Conservation (phyloP, 2,113 vertebrate genomes). For the Rhinogobius similis region DNA sequence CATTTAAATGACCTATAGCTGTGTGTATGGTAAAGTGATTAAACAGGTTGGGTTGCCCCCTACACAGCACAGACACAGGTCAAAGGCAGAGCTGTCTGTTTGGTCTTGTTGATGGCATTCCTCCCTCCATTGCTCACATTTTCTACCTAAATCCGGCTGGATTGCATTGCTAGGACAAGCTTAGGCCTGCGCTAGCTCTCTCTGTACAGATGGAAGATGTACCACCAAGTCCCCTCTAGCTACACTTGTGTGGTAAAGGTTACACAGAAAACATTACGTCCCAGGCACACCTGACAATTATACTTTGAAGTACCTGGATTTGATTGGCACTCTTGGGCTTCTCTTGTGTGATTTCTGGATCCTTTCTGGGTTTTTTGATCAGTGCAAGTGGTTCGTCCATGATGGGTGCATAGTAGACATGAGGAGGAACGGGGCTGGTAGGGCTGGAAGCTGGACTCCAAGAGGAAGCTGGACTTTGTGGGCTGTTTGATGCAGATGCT, state of each 20-base stretch:
- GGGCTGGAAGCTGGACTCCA: slow-evolving; percentile 75
- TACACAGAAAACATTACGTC: slow-evolving; percentile 35
- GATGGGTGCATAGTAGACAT: slow-evolving; percentile 70
- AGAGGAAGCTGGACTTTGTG: slow-evolving; percentile 70
- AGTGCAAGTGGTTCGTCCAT: slow-evolving; percentile 81
- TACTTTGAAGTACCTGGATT: slow-evolving; percentile 68
- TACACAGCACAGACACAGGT: slow-evolving; percentile 55
- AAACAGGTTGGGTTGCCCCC: slow-evolving; percentile 56
- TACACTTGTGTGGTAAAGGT: slow-evolving; percentile 22
- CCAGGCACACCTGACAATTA: not conserved
- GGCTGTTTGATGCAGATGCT: slow-evolving; percentile 44
- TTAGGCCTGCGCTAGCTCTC: slow-evolving; percentile 60
- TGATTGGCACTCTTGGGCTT: slow-evolving; percentile 58
- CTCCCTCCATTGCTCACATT: slow-evolving; percentile 78
- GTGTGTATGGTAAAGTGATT: slow-evolving; percentile 30
- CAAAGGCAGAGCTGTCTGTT: slow-evolving; percentile 70
- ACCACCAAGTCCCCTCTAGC: slow-evolving; percentile 51
- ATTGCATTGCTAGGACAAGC: slow-evolving; percentile 78
- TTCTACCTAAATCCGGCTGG: slow-evolving; percentile 76
- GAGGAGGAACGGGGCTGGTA: slow-evolving; percentile 62
- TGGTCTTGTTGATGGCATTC: slow-evolving; percentile 80
- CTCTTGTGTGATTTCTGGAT: slow-evolving; percentile 55
- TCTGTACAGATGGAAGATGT: slow-evolving; percentile 44
- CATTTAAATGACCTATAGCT: not conserved
- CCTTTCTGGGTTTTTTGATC: slow-evolving; percentile 79